Evolutionary conservation across 2,797 vertebrate genomes (phyloP).

Genomic region (Xenopus petersii): DNA sequence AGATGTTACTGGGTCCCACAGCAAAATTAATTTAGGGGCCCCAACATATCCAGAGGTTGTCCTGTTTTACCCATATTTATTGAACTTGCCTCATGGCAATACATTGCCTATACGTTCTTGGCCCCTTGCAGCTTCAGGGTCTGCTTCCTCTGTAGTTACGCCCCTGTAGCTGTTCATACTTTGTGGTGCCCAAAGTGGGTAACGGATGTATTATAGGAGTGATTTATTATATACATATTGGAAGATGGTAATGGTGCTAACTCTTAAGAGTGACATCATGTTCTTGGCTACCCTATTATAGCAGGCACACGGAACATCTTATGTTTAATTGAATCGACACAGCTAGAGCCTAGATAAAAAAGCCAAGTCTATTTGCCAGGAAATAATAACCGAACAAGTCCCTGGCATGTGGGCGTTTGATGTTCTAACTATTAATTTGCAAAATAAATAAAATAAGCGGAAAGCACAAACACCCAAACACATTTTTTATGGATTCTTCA

Average conservation of each 20-base stretch:
- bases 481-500: conserved; percentile 4
- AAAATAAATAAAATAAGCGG: conserved; percentile 2
- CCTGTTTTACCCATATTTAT: no score
- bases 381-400: conserved; percentile 6
- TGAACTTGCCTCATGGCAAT: no score
- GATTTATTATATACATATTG: not conserved
- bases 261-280: not conserved
- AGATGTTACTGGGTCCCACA: no score
- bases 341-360: conserved; percentile 2
- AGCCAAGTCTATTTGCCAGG: not conserved
- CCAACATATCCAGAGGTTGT: no score
- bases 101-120: no score
- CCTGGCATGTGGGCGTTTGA: conserved; percentile 1
- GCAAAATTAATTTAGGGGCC: no score
- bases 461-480: not conserved
- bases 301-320: not conserved
- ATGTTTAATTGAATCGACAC: conserved; percentile 14
- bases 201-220: not conserved
- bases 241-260: not conserved
- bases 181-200: not conserved
- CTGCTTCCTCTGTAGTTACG: no score
- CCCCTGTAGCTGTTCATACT: no score
- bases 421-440: conserved; percentile 9
- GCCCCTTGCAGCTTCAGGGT: no score
- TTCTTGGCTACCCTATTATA: not conserved